Conservation (phyloP, 2,113 vertebrate species). For the Daboia siamensis region DNA sequence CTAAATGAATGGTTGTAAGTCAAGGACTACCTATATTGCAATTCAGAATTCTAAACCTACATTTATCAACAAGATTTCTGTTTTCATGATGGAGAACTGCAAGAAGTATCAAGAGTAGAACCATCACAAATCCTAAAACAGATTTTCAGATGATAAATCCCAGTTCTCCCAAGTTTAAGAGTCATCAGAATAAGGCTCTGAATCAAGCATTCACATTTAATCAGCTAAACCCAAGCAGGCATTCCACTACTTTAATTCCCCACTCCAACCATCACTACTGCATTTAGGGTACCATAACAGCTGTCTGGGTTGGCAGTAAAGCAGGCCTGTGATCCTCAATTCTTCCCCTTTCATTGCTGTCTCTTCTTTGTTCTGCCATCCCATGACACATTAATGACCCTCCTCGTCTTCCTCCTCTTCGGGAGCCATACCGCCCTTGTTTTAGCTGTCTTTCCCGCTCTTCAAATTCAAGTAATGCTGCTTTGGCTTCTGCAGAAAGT, state of each 20-base stretch:
- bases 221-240: not conserved
- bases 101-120: not conserved
- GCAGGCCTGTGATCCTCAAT: slow-evolving; percentile 84
- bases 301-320: slow-evolving; percentile 79
- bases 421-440: slow-evolving; percentile 78
- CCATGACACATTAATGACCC: slow-evolving; percentile 74
- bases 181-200: not conserved
- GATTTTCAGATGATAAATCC: not conserved
- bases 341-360: slow-evolving; percentile 76
- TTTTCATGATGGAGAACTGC: too few species aligned
- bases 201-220: not conserved
- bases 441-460: slow-evolving; percentile 87
- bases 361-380: slow-evolving; percentile 80
- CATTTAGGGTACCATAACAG: slow-evolving; percentile 77
- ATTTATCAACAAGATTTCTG: not conserved
- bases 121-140: not conserved
- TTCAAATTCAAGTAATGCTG: slow-evolving; percentile 87
- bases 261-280: not conserved
- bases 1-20: too few species aligned
- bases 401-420: slow-evolving; percentile 80
- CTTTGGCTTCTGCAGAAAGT: slow-evolving; percentile 94
- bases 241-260: not conserved
- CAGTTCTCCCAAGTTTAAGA: not conserved
- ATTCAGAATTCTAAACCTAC: not conserved
- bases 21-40: not conserved